Conservation (phyloP, 2,113 vertebrate genomes). For the Ibidorhyncha struthersii region DNA sequence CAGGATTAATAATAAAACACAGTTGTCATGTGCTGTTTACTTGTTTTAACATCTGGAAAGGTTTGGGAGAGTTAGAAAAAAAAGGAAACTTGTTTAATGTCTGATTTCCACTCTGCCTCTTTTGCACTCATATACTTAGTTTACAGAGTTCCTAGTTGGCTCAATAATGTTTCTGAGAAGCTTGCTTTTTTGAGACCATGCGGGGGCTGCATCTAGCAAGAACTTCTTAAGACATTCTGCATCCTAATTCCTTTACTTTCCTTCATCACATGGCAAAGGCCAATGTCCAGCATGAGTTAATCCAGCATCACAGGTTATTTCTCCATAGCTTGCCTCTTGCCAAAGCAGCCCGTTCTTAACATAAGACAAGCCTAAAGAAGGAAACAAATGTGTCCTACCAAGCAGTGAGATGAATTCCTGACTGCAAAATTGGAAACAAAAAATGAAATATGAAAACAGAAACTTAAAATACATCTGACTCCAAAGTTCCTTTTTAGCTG, state of each 20-base stretch:
- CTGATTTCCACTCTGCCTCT: slow-evolving; percentile 34
- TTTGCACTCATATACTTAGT: slow-evolving; percentile 49
- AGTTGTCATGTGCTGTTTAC: slow-evolving; percentile 44
- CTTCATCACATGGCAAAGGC: not conserved
- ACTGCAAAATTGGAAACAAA: slow-evolving; percentile 42
- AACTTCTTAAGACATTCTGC: not conserved
- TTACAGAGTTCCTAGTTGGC: not conserved
- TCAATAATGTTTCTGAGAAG: not conserved
- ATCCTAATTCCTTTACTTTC: not conserved
- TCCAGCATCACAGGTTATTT: slow-evolving; percentile 6
- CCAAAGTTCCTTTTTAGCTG: slow-evolving; percentile 20
- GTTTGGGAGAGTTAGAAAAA: slow-evolving; percentile 39
- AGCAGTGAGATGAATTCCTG: slow-evolving; percentile 30
- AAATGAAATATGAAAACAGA: slow-evolving; percentile 55
- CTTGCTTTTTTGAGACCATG: not conserved
- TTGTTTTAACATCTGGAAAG: slow-evolving; percentile 71
- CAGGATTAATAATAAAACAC: slow-evolving; percentile 57
- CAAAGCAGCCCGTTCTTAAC: not conserved
- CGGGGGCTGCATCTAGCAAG: not conserved
- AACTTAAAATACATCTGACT: slow-evolving; percentile 35
- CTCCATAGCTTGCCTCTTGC: not conserved
- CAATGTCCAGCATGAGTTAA: not conserved
- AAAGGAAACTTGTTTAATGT: slow-evolving; percentile 29
- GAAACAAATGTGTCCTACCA: slow-evolving; percentile 44
- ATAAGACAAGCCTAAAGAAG: slow-evolving; percentile 49